phyloP scores from a whole-genome alignment of 1,140 invertebrate species.

The Drosophila arizonae region DNA sequence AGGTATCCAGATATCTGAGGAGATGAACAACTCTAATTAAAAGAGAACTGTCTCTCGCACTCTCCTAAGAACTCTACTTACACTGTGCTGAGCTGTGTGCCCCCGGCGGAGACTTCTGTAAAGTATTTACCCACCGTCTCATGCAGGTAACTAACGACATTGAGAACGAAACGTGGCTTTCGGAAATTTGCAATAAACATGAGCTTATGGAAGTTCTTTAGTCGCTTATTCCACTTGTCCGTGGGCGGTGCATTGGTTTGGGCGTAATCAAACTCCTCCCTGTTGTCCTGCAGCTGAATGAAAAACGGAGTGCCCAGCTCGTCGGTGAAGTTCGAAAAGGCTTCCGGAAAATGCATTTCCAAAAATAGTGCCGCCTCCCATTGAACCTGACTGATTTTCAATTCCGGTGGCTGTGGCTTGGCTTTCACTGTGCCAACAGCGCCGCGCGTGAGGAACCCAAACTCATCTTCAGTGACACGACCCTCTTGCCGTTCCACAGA shows the following conservation, averaged over 20 bases:
- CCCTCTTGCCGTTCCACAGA: conserved; percentile 87
- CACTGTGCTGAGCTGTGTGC: conserved; percentile 87
- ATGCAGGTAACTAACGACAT: conserved; percentile 90
- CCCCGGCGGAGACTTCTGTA: conserved; percentile 87
- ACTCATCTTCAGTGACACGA: conserved; percentile 63
- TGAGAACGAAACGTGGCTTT: conserved; percentile 92
- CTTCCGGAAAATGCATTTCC: conserved; percentile 84
- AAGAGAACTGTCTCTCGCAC: no score
- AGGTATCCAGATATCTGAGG: conserved; percentile 89
- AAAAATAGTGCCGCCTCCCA: conserved; percentile 86
- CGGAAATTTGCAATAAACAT: conserved; percentile 90
- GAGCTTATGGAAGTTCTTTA: conserved; percentile 91
- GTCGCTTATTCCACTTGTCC: conserved; percentile 85
- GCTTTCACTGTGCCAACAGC: conserved; percentile 77
- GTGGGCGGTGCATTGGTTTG: conserved; percentile 19
- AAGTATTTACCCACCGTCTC: conserved; percentile 90
- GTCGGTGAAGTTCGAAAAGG: conserved; percentile 83
- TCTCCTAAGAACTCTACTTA: conserved; percentile 83
- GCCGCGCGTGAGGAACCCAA: conserved; percentile 59
- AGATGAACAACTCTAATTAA: not conserved
- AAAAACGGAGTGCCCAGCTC: conserved; percentile 85
- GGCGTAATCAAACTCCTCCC: conserved; percentile 62
- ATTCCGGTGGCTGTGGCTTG: conserved; percentile 41
- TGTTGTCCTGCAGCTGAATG: conserved; percentile 85
- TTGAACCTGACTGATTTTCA: conserved; percentile 81